Base-by-base conservation (phyloP, 2,113 vertebrate genomes). In the Oncorhynchus mykiss region DNA sequence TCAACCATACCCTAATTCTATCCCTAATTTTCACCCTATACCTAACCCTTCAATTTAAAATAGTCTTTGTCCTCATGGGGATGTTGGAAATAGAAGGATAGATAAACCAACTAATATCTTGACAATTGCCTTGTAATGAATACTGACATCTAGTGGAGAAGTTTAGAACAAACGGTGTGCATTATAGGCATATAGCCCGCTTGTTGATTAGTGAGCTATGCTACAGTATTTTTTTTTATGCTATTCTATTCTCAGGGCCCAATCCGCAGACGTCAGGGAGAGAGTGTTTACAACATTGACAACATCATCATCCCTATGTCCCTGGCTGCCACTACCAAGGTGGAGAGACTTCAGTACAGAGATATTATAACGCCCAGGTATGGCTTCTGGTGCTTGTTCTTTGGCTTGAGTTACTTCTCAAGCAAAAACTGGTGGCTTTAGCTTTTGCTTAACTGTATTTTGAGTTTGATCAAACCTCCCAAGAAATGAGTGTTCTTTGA, bases 331-430 rank as follows among this genome's bases (percentile, higher is more conserved):
- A 92, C 93, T 0, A 89, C 88, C 0, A 96, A 95, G 85, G 64
- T 96, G 91, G 96, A 98, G 86, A 96, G 95, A 76, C 93, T 95
- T 49, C 95, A 95, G 51, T 98, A 96, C 90, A 97, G 97, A 92
- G 93, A 98, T 88, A 98, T 99, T 84, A 85, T 95, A 62, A 99
- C 96, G 25, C 97, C 97, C 75, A 96, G 97, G 97, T 99, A 93
- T 72, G 78, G 20, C 9, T 18, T 45, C 14, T 57, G 22, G 20
- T 14, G 2, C 12, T 13, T 62, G 51, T 54, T 54, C 20, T 22
- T 14, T 57, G 18, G 54, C 18, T 57, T 14, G 13, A 57, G 54
- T 14, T 57, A 62, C 18, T n/a, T n/a, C 59, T 62, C 59, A 62
- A 22, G n/a, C 59, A 62, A 62, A 62, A n/a, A n/a, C n/a, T n/a